These are phyloP conservation scores for Ancistrus triradiatus DNA, from an alignment of 2,113 vertebrate species.

Conservation along the genomic window DNA sequence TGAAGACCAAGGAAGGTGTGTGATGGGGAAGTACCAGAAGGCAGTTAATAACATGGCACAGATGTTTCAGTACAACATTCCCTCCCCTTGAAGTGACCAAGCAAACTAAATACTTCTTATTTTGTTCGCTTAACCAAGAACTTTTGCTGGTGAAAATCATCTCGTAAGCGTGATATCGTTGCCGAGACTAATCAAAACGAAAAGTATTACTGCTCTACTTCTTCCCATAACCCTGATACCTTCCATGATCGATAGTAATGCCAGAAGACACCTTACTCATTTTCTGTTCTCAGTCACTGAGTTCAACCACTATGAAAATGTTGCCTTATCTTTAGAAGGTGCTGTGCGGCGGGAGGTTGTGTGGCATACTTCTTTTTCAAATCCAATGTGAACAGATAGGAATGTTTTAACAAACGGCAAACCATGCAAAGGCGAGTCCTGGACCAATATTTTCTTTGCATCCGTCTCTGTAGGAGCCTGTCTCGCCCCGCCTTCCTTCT, in stretches of 20 bases:
- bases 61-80: slow-evolving; percentile 40
- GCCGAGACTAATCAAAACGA: slow-evolving; percentile 34
- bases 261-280: slow-evolving; percentile 37
- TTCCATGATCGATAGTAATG: slow-evolving; percentile 29
- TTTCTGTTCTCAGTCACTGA: not conserved
- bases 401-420: slow-evolving; percentile 49
- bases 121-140: slow-evolving; percentile 25
- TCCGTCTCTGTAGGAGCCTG: not conserved
- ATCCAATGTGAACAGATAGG: slow-evolving; percentile 46
- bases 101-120: slow-evolving; percentile 12
- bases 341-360: no score
- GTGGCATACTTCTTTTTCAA: slow-evolving; percentile 42
- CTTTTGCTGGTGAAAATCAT: slow-evolving; percentile 40
- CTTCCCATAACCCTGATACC: not conserved
- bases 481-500: not conserved
- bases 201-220: slow-evolving; percentile 18
- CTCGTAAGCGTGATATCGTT: slow-evolving; percentile 22
- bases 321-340: slow-evolving; percentile 27
- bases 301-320: not conserved
- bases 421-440: no score
- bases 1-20: slow-evolving; percentile 50
- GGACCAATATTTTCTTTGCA: slow-evolving; percentile 4
- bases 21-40: slow-evolving; percentile 66
- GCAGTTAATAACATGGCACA: slow-evolving; percentile 73
- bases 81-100: slow-evolving; percentile 32